Conservation (phyloP, 35 echinoderm and acorn worm genomes). For the Lytechinus pictus region DNA sequence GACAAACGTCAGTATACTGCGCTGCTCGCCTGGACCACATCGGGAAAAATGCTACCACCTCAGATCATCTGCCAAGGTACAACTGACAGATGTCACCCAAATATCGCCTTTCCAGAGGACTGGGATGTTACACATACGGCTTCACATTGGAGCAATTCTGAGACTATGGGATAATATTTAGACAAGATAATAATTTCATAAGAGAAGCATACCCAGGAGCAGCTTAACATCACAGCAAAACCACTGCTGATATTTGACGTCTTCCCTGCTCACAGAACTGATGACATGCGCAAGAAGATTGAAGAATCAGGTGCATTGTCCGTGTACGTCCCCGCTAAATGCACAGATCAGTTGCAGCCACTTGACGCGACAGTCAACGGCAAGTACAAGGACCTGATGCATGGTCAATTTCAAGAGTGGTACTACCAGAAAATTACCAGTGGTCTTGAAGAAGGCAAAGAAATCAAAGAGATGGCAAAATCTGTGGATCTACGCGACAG, state of each 20-base stretch:
- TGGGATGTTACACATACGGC: slow-evolving; percentile 59
- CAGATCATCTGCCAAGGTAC: slow-evolving; percentile 59
- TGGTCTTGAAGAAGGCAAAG: not conserved
- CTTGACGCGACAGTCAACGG: slow-evolving; percentile 48
- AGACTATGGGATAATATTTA: slow-evolving; percentile 56
- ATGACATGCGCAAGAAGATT: not conserved
- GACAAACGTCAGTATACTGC: slow-evolving; percentile 59
- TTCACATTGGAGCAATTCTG: slow-evolving; percentile 53
- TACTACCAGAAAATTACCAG: slow-evolving; percentile 29
- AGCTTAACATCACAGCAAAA: not conserved
- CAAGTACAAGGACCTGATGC: slow-evolving; percentile 26
- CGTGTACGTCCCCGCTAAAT: slow-evolving; percentile 45
- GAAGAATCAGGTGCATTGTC: not conserved
- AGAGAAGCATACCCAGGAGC: not conserved
- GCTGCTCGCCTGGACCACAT: slow-evolving; percentile 30
- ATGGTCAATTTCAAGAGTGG: not conserved
- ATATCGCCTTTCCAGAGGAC: not conserved
- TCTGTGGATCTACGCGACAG: not conserved
- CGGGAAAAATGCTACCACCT: slow-evolving; percentile 35
- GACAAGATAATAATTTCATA: slow-evolving; percentile 47
- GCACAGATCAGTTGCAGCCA: slow-evolving; percentile 38
- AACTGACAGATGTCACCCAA: slow-evolving; percentile 51
- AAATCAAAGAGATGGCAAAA: too few species aligned
- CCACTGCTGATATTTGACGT: slow-evolving; percentile 54
- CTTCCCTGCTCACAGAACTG: slow-evolving; percentile 37